phyloP scores from a whole-genome alignment of 2,797 vertebrate genomes.

The Anas capensis region DNA sequence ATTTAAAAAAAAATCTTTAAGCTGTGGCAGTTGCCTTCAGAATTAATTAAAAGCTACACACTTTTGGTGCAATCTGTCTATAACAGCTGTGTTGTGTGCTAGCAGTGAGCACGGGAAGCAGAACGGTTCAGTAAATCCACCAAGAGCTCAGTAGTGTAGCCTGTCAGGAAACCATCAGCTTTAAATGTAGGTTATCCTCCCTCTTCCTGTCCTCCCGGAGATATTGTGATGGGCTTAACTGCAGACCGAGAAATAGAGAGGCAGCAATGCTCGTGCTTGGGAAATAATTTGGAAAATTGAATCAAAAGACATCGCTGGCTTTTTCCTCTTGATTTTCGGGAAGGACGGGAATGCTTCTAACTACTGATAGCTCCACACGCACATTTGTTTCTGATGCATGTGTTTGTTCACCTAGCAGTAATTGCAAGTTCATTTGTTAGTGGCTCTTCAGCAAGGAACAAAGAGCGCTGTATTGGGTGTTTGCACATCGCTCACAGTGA shows the following conservation, averaged over 20 bases:
- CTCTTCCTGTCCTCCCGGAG: constrained; percentile 46
- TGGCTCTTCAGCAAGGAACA: constrained; percentile 33
- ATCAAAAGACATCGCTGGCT: neutral
- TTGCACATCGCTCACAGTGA: neutral
- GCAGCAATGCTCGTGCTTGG: neutral
- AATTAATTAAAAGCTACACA: constrained; percentile 66
- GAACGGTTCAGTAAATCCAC: constrained; percentile 40
- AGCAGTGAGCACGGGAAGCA: constrained; percentile 34
- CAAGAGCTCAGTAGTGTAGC: constrained; percentile 46
- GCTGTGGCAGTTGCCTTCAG: constrained; percentile 49
- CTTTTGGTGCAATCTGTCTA: constrained; percentile 65
- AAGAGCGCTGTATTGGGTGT: neutral
- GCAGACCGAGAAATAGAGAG: neutral
- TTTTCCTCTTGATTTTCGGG: neutral
- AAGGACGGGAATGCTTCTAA: neutral
- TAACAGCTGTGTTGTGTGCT: constrained; percentile 47
- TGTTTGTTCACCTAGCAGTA: constrained; percentile 41
- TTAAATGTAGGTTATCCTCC: constrained; percentile 72
- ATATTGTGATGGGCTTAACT: constrained; percentile 41
- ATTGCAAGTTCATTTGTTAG: constrained; percentile 34
- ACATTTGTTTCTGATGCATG: neutral
- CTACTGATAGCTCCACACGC: neutral
- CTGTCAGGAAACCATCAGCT: constrained; percentile 67
- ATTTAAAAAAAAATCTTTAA: constrained; percentile 46
- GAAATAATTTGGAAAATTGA: constrained; percentile 4